Evolutionary conservation across 2,888 invertebrate genomes (phyloP), one percentile per base, ranked within the genome.

Genomic region (Hecatera dysodea): DNA sequence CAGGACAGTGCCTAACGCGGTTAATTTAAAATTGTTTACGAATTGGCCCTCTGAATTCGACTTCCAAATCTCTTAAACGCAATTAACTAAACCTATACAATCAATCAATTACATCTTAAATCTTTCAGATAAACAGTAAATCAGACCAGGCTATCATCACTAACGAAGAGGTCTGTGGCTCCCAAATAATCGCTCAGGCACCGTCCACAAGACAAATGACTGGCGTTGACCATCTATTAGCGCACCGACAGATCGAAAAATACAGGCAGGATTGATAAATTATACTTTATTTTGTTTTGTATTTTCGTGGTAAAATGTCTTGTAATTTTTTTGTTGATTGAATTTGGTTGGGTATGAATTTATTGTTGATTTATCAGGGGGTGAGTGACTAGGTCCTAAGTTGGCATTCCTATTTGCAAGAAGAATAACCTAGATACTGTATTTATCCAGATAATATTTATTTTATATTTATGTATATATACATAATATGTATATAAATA

Each of bases 161-260:
- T 53, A 62, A 53, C 60, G 60, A 63, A 50, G 55, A 48, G 63
- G 36, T 22, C 60, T 44, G 57, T 7, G 78, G 39, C 33, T 48
- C 36, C 65, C 78, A 53, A 76, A 83, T 76, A 80, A 79, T 80
- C 76, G 55, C 61, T 82, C 72, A 76, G 69, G 55, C 53, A 65
- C 39, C 66, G 67, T 70, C 48, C 72, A 69, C 74, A 83, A 83
- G 83, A 83, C 80, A 75, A 84, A 83, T 83, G 83, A 80, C 59
- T 73, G 0, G 27, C 53, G 59, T 65, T 69, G 80, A 75, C 82
- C 85, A 80, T 83, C 75, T 75, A 84, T 84, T 83, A 73, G 82
- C 75, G 50, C 29, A 59, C 50, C 36, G 81, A 79, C 78, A 71
- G 82, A 81, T 79, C 67, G 64, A 77, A 78, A 61, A 78, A 76